Base-by-base conservation (phyloP, 2,888 invertebrate genomes). In the Oscheius onirici region DNA sequence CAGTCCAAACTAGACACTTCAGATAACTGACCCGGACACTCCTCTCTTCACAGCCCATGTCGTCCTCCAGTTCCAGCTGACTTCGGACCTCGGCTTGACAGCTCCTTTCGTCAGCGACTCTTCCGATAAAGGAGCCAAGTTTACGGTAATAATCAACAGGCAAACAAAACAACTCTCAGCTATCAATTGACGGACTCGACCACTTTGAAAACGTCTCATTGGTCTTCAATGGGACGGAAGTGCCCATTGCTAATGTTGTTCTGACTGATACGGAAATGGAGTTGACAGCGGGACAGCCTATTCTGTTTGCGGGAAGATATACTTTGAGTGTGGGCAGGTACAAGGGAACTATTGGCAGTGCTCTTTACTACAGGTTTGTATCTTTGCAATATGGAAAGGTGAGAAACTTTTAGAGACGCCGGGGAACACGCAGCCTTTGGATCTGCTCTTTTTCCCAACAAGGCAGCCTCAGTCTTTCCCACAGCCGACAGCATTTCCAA, bases 351-450 rank as follows among this genome's bases (percentile, higher is more conserved):
- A 75, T 80, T 20, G 80, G 80, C 22, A 73, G 52, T 49, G 78
- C 77, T 15, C 63, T 80, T 28, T 80, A 78, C 41, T 80, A 80
- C 28, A 71, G 80, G 80, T 78, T 20, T 61, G 6, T 52, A n/a
- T 52, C 20, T 1, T 13, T 34, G 40, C 1, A 55, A 26, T 2
- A 26, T 24, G 1, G 10, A 24, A 1, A 49, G n/a, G 17, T 49
- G 1, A 34, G 34, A 34, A 34, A 34, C 1, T 49, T 55, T 55
- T 26, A 80, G 80, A 73, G 80, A 80, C 55, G 80, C 80, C 22
- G 80, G 80, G 1, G 75, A 77, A 61, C 80, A 80, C 41, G 80
- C 80, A 3, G 78, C 77, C 0, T 80, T 80, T 28, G 80, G 71
- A 1, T 78, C 80, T 0, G 54, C 76, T 10, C 43, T 80, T 0